Evolutionary conservation across 53 echinoderm and acorn worm species (phyloP), one percentile per base, ranked within the genome.

Genomic region (Actinopyga echinites): DNA sequence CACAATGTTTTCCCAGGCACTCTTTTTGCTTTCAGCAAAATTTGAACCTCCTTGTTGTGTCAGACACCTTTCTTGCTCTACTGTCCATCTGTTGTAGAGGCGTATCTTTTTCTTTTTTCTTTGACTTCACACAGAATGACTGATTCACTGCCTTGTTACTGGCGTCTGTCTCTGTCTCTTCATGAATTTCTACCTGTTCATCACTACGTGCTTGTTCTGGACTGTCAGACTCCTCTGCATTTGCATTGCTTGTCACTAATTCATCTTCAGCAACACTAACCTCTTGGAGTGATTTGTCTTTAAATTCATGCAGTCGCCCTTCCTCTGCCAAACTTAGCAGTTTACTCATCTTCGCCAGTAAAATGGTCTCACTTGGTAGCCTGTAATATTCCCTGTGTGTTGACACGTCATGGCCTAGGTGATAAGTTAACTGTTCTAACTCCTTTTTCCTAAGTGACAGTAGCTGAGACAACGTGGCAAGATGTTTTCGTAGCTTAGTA

Each of bases 291-390:
- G 87, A 87, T 57, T 82, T 82, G 43, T 58, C 71, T 28, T 82
- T 56, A 69, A 29, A 73, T 33, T 83, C 45, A 31, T 52, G 20
- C 0, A 42, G 68, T 45, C 54, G 54, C 13, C 87, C 87, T 33
- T 87, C 32, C 5, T 87, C 57, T 6, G 87, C 57, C 21, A 87
- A 25, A 17, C 42, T 19, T 35, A 83, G 65, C 32, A 89, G 23
- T 43, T 89, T 89, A 56, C 89, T 89, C 84, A 85, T 85, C 55
- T 89, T 89, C 21, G 89, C 85, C 22, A 89, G 30, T 20, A 81
- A 57, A 15, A 85, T 58, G 4, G 84, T 84, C 37, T 89, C 89
- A n/a, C 7, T 7, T 8, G 84, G 89, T 11, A 89, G 57, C 5
- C 84, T 42, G 45, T 89, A 89, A 20, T 85, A 89, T 34, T 89